phyloP scores from a whole-genome alignment of 2,888 invertebrate genomes.

The Orthosia gracilis region DNA sequence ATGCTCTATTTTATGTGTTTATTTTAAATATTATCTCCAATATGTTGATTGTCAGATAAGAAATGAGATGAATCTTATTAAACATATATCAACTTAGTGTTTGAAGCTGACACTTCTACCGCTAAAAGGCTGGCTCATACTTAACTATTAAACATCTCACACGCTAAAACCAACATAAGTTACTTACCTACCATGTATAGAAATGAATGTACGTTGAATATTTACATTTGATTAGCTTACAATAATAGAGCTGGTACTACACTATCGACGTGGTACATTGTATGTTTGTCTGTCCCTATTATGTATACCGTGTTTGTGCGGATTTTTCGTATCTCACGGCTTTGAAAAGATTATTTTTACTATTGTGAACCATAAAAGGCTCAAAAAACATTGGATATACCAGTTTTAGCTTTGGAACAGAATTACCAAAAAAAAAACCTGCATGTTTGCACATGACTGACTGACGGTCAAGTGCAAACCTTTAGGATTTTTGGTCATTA shows the following conservation, averaged over 20 bases:
- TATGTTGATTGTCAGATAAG: conserved; percentile 53
- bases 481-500: background rate
- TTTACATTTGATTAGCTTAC: conserved; percentile 79
- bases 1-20: conserved; percentile 49
- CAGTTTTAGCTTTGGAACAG: conserved; percentile 42
- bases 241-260: conserved; percentile 59
- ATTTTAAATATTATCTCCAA: conserved; percentile 52
- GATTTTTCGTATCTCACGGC: conserved; percentile 74
- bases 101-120: conserved; percentile 55
- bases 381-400: conserved; percentile 82
- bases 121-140: conserved; percentile 74
- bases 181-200: conserved; percentile 69
- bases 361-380: conserved; percentile 83
- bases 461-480: background rate
- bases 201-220: conserved; percentile 79
- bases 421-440: background rate
- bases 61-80: conserved; percentile 62
- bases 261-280: conserved; percentile 38
- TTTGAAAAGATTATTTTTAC: conserved; percentile 71
- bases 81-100: conserved; percentile 44
- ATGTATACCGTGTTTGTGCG: conserved; percentile 57
- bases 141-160: conserved; percentile 70
- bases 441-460: background rate
- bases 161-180: conserved; percentile 83
- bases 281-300: conserved; percentile 6